Conservation (phyloP, 2,797 vertebrate genomes). For the Sebastes hubbsi region DNA sequence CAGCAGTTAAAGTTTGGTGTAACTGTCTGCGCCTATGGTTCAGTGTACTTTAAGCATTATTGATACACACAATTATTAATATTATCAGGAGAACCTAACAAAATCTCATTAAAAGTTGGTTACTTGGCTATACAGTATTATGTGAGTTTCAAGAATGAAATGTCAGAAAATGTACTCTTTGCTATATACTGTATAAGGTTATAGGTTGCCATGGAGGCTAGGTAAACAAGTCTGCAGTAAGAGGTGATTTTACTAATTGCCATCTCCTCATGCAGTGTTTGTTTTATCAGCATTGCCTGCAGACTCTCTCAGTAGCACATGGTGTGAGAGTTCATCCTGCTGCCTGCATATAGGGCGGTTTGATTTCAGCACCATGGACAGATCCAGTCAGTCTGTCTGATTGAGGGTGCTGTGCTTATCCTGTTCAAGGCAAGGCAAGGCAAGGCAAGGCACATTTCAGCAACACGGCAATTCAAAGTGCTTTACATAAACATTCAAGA, state of each 20-base stretch:
- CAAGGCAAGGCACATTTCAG: too few relatives aligned
- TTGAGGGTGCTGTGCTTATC: neutral
- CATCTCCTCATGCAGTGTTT: conserved; percentile 12
- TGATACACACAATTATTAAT: neutral
- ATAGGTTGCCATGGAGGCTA: neutral
- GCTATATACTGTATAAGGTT: too few relatives aligned
- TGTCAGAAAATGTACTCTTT: neutral
- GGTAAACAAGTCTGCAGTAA: conserved; percentile 2
- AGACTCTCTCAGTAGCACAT: conserved; percentile 3
- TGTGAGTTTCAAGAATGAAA: neutral
- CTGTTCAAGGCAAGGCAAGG: neutral
- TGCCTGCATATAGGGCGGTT: neutral
- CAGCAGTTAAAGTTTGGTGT: neutral
- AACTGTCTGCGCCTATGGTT: neutral
- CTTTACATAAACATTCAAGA: too few relatives aligned
- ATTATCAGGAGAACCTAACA: neutral
- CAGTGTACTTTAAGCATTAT: neutral
- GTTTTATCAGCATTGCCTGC: conserved; percentile 12
- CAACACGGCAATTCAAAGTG: too few relatives aligned
- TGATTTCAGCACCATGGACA: conserved; percentile 75
- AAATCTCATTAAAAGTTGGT: neutral
- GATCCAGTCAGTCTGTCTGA: conserved; percentile 16
- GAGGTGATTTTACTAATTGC: conserved; percentile 31
- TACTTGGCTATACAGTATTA: neutral
- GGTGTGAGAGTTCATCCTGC: conserved; percentile 1